Base-by-base conservation (phyloP, 2,797 vertebrate genomes). In the Falco naumanni region DNA sequence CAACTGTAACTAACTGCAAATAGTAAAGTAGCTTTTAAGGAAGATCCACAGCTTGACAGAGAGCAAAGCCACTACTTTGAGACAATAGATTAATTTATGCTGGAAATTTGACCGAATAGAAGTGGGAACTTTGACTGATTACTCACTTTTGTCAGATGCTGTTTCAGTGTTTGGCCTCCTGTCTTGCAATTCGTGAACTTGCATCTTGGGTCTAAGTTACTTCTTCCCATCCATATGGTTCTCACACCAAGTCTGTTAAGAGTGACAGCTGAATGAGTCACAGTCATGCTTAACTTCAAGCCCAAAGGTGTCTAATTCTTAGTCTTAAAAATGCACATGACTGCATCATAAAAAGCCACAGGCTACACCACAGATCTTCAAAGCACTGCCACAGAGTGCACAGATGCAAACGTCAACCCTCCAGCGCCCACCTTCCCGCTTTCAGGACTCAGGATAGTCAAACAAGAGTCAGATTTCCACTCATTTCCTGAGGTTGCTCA, bases 401-500 rank as follows among this genome's bases (percentile, higher is more conserved):
- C 95, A 96, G 96, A 96, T 95, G 93, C 91, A 82, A 66, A 37
- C 3, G 0, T 65, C 96, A 90, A 88, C 65, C 26, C 48, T 86
- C 61, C 66, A 48, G 60, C 76, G 94, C 65, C 76, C 72, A 87
- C 61, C 13, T 1, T 9, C 65, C 71, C 54, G 87, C 74, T 69
- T 94, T 84, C 84, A 94, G 74, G 66, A 75, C 39, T 85, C 34
- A 26, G 79, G 41, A 50, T 33, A 77, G 59, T 45, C 85, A 96
- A 95, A 94, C 56, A 93, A 82, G 95, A 94, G 89, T 95, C 94
- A 94, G 53, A 95, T 96, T 96, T 93, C 93, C 48, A 83, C 61
- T 91, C 74, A 85, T 95, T 97, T 96, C 93, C 95, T 95, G 92
- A 92, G 48, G 85, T 68, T 84, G 87, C 70, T 95, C 66, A 37